phyloP scores from a whole-genome alignment of 2,797 vertebrate genomes.

The Falco columbarius region DNA sequence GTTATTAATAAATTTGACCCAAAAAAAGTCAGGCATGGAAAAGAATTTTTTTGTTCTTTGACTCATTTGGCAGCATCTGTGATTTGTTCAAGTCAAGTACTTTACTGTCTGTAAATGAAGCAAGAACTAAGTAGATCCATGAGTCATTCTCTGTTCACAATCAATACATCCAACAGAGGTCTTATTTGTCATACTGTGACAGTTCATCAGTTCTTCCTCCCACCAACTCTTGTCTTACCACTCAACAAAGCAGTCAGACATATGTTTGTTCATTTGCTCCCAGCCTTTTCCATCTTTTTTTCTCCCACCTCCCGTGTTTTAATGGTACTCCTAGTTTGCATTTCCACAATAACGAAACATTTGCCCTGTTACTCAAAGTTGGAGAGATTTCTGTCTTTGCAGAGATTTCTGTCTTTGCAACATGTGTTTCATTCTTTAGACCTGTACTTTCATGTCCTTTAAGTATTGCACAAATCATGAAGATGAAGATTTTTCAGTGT shows the following conservation, averaged over 20 bases:
- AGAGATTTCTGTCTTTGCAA: neutral
- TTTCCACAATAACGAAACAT: neutral
- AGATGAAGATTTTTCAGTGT: neutral
- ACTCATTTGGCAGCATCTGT: slow-evolving; percentile 52
- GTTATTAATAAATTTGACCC: slow-evolving; percentile 19
- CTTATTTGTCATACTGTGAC: slow-evolving; percentile 62
- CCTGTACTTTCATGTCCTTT: neutral
- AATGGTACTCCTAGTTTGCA: neutral
- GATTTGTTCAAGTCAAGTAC: slow-evolving; percentile 53
- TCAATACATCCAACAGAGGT: slow-evolving; percentile 60
- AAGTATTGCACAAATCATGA: neutral
- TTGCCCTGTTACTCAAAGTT: neutral
- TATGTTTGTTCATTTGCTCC: slow-evolving; percentile 38
- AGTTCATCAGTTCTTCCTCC: slow-evolving; percentile 58
- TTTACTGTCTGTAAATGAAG: slow-evolving; percentile 40
- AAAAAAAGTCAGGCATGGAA: neutral
- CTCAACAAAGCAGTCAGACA: neutral
- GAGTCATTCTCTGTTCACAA: slow-evolving; percentile 61
- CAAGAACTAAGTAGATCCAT: slow-evolving; percentile 55
- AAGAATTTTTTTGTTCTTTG: slow-evolving; percentile 13
- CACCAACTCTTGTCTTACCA: slow-evolving; percentile 8
- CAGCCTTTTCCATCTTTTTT: neutral
- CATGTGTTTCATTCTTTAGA: neutral
- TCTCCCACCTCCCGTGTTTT: neutral
- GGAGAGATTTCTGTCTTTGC: neutral